Percentiles rank a stretch among this genome's conserved stretches.
Conservation (phyloP, 1,140 invertebrate genomes). For the Neodiprion pinetum region DNA sequence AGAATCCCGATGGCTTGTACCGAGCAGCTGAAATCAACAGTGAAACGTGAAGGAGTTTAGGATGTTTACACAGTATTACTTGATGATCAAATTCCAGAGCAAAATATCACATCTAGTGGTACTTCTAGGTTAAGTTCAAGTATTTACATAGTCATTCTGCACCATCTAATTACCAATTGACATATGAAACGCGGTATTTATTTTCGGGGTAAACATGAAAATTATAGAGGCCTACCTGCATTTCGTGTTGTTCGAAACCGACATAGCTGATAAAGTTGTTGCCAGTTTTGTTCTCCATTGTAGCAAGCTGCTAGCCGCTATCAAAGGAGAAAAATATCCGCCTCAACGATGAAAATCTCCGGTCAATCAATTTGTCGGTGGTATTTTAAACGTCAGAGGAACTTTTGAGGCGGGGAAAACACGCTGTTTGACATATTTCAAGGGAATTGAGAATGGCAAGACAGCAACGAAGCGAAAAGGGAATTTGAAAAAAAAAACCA, state of each 20-base stretch:
- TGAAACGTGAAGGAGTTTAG: not conserved
- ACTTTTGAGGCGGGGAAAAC: too few relatives aligned
- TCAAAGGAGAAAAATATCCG: too few relatives aligned
- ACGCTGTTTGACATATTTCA: too few relatives aligned
- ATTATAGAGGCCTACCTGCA: conserved; percentile 53
- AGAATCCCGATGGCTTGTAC: conserved; percentile 49
- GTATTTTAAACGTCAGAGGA: too few relatives aligned
- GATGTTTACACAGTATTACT: not conserved
- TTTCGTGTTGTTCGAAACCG: conserved; percentile 60
- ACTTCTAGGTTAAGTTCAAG: not conserved
- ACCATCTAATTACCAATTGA: conserved; percentile 9
- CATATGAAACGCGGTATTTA: not conserved
- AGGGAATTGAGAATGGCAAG: too few relatives aligned
- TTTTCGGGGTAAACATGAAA: conserved; percentile 46
- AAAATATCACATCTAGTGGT: conserved; percentile 50
- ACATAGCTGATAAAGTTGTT: conserved; percentile 66
- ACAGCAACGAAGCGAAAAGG: too few relatives aligned
- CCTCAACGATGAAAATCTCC: too few relatives aligned
- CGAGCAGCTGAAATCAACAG: conserved; percentile 38
- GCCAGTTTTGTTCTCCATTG: conserved; percentile 58
- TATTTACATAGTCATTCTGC: not conserved
- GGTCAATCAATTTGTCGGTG: too few relatives aligned
- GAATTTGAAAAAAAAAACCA: too few relatives aligned
- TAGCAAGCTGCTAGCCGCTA: too few relatives aligned
- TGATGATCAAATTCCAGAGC: conserved; percentile 30